These are phyloP conservation scores for Hirtodrosophila histrioides DNA, from an alignment of 2,888 invertebrate species.

Conservation along the genomic window DNA sequence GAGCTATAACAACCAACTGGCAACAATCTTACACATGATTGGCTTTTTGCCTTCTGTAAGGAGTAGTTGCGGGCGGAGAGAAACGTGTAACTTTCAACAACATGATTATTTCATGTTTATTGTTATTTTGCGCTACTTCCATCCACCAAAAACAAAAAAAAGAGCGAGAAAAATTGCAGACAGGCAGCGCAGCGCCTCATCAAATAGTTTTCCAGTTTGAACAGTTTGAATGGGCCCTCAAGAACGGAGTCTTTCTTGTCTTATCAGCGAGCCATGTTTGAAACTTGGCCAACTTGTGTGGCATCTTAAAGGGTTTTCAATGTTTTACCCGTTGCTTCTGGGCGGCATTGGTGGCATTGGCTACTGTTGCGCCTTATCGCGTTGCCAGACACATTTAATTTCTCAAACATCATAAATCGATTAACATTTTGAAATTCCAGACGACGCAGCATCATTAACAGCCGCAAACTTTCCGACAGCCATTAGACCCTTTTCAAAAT, in stretches of 20 bases:
- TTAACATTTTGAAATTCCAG: slow-evolving; percentile 59
- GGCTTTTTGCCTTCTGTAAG: slow-evolving; percentile 45
- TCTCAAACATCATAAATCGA: slow-evolving; percentile 74
- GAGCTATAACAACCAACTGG: slow-evolving; percentile 26
- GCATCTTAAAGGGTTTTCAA: slow-evolving; percentile 59
- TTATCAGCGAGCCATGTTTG: slow-evolving; percentile 33
- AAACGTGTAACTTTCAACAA: slow-evolving; percentile 47
- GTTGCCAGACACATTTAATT: slow-evolving; percentile 64
- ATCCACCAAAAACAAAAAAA: background rate
- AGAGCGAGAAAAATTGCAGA: slow-evolving; percentile 19
- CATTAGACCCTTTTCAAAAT: slow-evolving; percentile 74
- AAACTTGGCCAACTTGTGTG: slow-evolving; percentile 54
- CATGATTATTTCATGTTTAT: slow-evolving; percentile 78
- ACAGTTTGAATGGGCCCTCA: slow-evolving; percentile 39
- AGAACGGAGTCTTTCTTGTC: slow-evolving; percentile 32
- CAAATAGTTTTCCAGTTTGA: slow-evolving; percentile 48
- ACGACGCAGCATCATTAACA: slow-evolving; percentile 67
- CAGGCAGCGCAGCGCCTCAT: slow-evolving; percentile 12
- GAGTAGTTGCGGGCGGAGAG: background rate
- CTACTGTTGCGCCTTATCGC: slow-evolving; percentile 58
- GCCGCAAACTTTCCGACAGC: slow-evolving; percentile 72
- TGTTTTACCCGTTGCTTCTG: slow-evolving; percentile 13
- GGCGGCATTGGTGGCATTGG: slow-evolving; percentile 13
- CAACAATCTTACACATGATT: slow-evolving; percentile 74
- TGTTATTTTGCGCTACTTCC: slow-evolving; percentile 73